Conservation (phyloP, 2,888 invertebrate species). For the Leptura quadrifasciata region DNA sequence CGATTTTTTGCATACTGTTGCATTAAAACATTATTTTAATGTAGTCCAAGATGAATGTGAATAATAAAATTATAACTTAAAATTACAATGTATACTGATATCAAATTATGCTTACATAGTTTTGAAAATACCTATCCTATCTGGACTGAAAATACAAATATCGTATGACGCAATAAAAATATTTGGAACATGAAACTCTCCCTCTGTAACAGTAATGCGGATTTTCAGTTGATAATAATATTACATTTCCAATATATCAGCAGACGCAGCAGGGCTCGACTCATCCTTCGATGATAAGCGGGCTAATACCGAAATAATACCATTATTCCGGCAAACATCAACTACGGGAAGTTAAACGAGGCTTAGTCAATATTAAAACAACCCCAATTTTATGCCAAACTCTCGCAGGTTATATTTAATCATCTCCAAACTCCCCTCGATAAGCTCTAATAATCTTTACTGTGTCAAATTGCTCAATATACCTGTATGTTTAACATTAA, state of each 20-base stretch:
- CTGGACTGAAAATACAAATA: background rate
- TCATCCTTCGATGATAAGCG: constrained; percentile 24
- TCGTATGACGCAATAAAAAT: background rate
- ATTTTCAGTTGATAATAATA: background rate
- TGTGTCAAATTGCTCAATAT: constrained; percentile 54
- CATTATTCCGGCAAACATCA: constrained; percentile 66
- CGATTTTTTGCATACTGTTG: no score
- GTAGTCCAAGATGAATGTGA: no score
- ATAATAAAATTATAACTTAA: no score
- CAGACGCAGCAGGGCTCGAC: constrained; percentile 14
- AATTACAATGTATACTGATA: no score
- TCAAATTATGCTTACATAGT: no score
- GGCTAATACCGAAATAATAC: constrained; percentile 56
- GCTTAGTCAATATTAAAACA: constrained; percentile 61
- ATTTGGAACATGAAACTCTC: background rate
- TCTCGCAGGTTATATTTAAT: constrained; percentile 55
- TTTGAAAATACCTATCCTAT: no score
- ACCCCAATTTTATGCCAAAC: constrained; percentile 48
- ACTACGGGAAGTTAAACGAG: constrained; percentile 60
- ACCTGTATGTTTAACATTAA: constrained; percentile 38
- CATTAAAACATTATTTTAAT: no score
- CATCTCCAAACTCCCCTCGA: constrained; percentile 51
- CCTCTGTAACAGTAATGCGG: constrained; percentile 7
- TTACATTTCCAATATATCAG: constrained; percentile 11
- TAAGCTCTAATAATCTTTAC: constrained; percentile 54